Evolutionary conservation across 2,113 vertebrate genomes (phyloP).

Genomic region (Rhinolophus ferrumequinum): DNA sequence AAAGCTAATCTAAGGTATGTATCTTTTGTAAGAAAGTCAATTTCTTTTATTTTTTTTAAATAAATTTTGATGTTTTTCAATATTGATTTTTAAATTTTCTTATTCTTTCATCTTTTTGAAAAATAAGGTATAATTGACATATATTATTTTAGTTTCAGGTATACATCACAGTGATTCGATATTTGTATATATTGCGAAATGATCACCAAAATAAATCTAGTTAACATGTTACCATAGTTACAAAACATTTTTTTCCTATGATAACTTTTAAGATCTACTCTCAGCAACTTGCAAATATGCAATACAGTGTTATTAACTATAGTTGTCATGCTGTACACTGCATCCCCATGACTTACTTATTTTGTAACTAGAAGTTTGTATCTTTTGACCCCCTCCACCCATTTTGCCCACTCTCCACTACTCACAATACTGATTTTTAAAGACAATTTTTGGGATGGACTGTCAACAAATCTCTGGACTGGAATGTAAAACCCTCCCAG

Average conservation of each 20-base stretch:
- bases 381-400: background rate
- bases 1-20: slow-evolving; percentile 4
- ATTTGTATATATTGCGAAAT: background rate
- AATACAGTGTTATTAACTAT: background rate
- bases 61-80: background rate
- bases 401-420: background rate
- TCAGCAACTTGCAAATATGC: background rate
- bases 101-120: slow-evolving; percentile 3
- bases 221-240: background rate
- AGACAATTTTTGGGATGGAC: background rate
- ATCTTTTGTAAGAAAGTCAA: background rate
- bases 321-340: background rate
- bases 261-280: background rate
- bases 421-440: slow-evolving; percentile 2
- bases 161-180: background rate
- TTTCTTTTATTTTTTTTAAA: background rate
- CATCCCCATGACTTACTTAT: background rate
- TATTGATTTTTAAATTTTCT: background rate
- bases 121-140: background rate
- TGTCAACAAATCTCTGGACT: slow-evolving; percentile 40
- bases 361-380: background rate
- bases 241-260: background rate
- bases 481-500: background rate
- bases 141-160: background rate
- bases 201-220: background rate